Evolutionary conservation across 2,888 invertebrate species (phyloP), one percentile per base, ranked within the genome.

Genomic region (Sminthurinus aureus): DNA sequence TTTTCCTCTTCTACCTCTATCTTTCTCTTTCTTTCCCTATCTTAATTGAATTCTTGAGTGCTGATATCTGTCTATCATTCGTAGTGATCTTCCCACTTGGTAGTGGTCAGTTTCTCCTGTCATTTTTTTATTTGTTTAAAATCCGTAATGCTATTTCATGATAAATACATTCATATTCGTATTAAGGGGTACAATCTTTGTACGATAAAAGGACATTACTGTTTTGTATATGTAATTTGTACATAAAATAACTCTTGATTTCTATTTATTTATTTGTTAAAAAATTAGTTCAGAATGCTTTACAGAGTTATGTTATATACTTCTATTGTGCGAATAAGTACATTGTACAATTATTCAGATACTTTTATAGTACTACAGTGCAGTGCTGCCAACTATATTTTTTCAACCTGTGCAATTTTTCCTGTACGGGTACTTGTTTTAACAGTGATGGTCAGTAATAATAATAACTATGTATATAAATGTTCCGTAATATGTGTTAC

Each of bases 41-140:
- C 58, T 58, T 58, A 58, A 58, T 58, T 58, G 50, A 24, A 52
- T 76, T 76, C 76, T 76, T 76, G 76, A 76, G 76, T 76, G 76
- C 76, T 76, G 76, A 24, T 50, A 52, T 58, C 58, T 76, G 76
- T 71, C 71, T 26, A 24, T 18, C 58, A 26, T 71, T 71, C 15
- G 22, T 71, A 71, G 26, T 71, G n/a, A n/a, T 26, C 26, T 71
- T 71, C 71, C 20, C 20, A 71, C 71, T 75, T n/a, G 38, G 75
- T 75, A 75, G 50, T 75, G 75, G 52, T 51, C n/a, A 75, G 50
- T 52, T 38, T 52, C 13, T 71, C 13, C 9, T n/a, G 9, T 20
- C 22, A 67, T n/a, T 22, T 15, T 67, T n/a, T 67, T 67, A 20
- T 38, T 38, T 38, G 38, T 38, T 38, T 38, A 38, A 38, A 38